Conservation (phyloP, 2,113 vertebrate genomes). For the Pseudorasbora parva region DNA sequence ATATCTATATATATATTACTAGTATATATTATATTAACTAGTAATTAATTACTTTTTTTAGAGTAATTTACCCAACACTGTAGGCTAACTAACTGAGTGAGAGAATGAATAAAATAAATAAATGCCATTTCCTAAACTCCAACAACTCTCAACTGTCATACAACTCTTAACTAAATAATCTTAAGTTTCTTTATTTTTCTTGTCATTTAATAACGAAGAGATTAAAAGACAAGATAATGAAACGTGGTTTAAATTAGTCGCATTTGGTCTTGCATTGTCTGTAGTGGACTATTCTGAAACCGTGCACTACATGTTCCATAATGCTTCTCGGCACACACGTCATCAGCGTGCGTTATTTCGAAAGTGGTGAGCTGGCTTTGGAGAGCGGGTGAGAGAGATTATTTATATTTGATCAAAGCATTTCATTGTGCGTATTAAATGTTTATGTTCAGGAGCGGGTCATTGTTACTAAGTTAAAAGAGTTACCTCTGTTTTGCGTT, state of each 20-base stretch:
- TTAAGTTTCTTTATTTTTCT: not conserved
- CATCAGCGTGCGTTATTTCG: constrained; percentile 62
- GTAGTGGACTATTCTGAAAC: not conserved
- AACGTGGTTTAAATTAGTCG: not conserved
- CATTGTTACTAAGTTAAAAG: not conserved
- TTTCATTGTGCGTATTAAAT: not conserved
- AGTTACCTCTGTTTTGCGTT: not conserved
- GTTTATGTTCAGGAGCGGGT: not conserved
- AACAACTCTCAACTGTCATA: no score
- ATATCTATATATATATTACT: no score
- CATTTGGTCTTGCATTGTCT: not conserved
- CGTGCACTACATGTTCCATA: constrained; percentile 68
- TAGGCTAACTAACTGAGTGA: no score
- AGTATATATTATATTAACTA: no score
- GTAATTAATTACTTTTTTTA: no score
- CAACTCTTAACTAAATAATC: no score
- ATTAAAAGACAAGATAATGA: not conserved
- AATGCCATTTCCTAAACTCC: no score
- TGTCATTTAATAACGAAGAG: not conserved
- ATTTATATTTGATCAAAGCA: not conserved
- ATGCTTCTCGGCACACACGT: constrained; percentile 38
- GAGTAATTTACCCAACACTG: no score
- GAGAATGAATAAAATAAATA: no score
- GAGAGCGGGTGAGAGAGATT: constrained; percentile 56
- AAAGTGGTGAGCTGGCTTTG: constrained; percentile 68